phyloP scores from a whole-genome alignment of 2,113 vertebrate genomes.

The Mesembrinibis cayennensis region DNA sequence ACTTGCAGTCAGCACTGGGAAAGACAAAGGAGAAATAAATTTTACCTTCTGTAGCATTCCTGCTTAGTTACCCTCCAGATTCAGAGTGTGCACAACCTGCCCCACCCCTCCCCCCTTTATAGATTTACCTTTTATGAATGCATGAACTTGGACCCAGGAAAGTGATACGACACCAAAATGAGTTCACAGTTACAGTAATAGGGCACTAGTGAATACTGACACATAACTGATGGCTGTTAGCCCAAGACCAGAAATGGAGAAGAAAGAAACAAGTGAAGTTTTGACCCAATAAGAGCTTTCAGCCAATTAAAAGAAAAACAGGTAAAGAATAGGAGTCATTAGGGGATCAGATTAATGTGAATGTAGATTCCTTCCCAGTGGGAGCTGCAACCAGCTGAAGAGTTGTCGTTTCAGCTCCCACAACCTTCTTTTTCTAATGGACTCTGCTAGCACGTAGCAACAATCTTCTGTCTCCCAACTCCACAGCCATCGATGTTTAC shows the following conservation, averaged over 20 bases:
- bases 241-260: background rate
- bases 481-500: background rate
- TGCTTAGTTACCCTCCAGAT: background rate
- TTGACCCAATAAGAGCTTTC: background rate
- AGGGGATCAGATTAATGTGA: conserved; percentile 55
- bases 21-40: background rate
- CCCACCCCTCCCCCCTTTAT: background rate
- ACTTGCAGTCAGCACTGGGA: background rate
- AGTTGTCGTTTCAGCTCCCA: background rate
- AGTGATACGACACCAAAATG: background rate
- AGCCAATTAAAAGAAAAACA: background rate
- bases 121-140: background rate
- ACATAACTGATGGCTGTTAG: background rate
- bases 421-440: conserved; percentile 26
- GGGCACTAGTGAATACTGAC: background rate
- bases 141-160: background rate
- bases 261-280: background rate
- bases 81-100: background rate
- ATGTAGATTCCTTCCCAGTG: conserved; percentile 51
- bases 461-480: background rate
- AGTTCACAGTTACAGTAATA: background rate
- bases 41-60: background rate
- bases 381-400: conserved; percentile 5
- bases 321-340: conserved; percentile 46
- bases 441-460: background rate